Base-by-base conservation (phyloP, 2,888 invertebrate species). In the Amaurobius ferox region DNA sequence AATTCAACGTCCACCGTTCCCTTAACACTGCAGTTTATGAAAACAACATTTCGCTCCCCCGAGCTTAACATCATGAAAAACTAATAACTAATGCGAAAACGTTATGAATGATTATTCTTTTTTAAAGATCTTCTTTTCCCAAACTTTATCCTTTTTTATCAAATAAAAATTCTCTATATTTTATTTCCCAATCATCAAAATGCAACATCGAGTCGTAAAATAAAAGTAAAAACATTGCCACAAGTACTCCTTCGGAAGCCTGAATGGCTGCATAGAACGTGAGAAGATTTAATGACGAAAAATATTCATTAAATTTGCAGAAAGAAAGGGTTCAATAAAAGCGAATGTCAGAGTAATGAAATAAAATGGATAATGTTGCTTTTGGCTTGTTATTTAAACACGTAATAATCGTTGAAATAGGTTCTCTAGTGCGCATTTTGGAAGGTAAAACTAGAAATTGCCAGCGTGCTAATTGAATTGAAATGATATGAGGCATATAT, bases 301-400 rank as follows among this genome's bases (percentile, higher is more conserved):
- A 55, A 55, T 55, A 23, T 55, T 55, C 55, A 55, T 55, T 55
- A 55, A 55, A 55, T 55, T 55, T 55, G 16, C 23, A 55, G 55
- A 23, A n/a, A 55, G 2, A 55, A 55, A 23, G 23, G 3, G 23
- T 16, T 23, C 19, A 55, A 55, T 23, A 23, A 55, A 55, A 55
- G 55, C 2, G 23, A 23, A 23, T 23, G 2, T 5, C 23, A 11
- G 23, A 2, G 19, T 55, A 55, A 55, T 55, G 23, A 5, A 23
- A 55, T 23, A 23, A 55, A 55, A 5, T 5, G 19, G 19, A 2
- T 55, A 23, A 23, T 2, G 35, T 35, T 35, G 9, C 35, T 5
- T 7, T 7, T 9, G 5, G 6, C 23, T 1, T 55, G 23, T 55
- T 55, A 23, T 3, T 55, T 5, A 23, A 55, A 55, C 11, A 1